phyloP scores from a whole-genome alignment of 1,140 invertebrate species.

The Hormaphis cornu region DNA sequence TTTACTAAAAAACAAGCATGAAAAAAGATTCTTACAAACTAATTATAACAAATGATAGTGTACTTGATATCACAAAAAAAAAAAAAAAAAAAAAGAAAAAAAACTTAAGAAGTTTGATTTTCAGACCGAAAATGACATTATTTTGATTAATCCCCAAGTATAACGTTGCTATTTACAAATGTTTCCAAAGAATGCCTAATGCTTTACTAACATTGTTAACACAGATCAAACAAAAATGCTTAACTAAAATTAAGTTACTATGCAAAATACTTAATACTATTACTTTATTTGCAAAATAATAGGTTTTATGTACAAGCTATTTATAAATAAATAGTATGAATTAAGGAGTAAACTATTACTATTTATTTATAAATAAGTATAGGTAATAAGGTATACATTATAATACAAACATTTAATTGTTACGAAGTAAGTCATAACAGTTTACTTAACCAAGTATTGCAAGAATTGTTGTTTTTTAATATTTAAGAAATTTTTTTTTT shows the following conservation, averaged over 20 bases:
- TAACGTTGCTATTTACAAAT: constrained; percentile 22
- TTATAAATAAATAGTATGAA: not conserved
- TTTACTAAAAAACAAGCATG: not conserved
- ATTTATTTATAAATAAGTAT: not conserved
- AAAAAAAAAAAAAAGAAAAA: no score
- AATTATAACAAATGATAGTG: constrained; percentile 7
- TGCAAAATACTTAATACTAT: not conserved
- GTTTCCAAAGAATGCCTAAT: not conserved
- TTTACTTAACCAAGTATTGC: constrained; percentile 17
- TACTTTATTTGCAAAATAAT: constrained; percentile 23
- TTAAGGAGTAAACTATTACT: not conserved
- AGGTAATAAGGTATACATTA: not conserved
- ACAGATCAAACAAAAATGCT: constrained; percentile 8
- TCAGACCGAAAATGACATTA: constrained; percentile 19
- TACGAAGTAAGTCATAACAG: not conserved
- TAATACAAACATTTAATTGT: constrained; percentile 2
- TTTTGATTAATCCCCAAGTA: constrained; percentile 30
- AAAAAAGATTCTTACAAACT: constrained; percentile 3
- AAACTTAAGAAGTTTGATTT: constrained; percentile 29
- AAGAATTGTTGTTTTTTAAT: not conserved
- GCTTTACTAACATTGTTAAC: constrained; percentile 16
- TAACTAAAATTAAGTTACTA: constrained; percentile 9
- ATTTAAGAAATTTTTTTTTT: no score
- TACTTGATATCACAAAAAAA: not conserved
- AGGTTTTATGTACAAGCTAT: not conserved